Base-by-base conservation (phyloP, 2,113 vertebrate genomes). In the Vimba vimba region DNA sequence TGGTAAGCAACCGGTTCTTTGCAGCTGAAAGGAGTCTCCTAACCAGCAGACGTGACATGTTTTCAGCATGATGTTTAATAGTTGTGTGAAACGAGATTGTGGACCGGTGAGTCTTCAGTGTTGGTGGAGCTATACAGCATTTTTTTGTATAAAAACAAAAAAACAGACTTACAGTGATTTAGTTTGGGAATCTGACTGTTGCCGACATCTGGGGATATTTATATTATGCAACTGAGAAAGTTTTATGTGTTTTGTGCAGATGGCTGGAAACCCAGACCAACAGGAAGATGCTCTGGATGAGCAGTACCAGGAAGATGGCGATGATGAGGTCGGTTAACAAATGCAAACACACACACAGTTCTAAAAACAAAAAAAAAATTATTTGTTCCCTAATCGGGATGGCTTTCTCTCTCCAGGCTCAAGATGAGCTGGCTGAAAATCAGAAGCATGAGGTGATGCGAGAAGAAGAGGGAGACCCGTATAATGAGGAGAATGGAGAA, bases 211-310 rank as follows among this genome's bases (percentile, higher is more conserved):
- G 23, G 17, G 3, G 30, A 62, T 43, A 27, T 36, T 64, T 36
- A 25, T 36, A 21, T 62, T 76, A 19, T 21, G 36, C 27, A 76
- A 3, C 69, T 9, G 19, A 80, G 47, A 57, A 62, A 33, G 27
- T 60, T 66, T 33, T 83, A 13, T 60, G 15, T 64, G 11, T 83
- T 43, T 82, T 75, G 45, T 84, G 73, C 93, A 99, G 98, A 95
- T 99, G 94, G 97, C 96, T 87, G 98, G 96, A 93, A 99, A 99
- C 86, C 97, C 98, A 27, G 98, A 99, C 93, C 97, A 99, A 86
- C 97, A 99, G 91, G 98, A 99, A 86, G 98, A 99, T 90, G 94
- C 95, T 8, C 92, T 96, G 73, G 97, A 99, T 68, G 97, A 99
- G 11, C 97, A 99, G 71, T 99, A 99, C 91, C 97, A 98, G 93